Evolutionary conservation across 2,797 vertebrate species (phyloP).

Genomic region (Danio jaintianensis): DNA sequence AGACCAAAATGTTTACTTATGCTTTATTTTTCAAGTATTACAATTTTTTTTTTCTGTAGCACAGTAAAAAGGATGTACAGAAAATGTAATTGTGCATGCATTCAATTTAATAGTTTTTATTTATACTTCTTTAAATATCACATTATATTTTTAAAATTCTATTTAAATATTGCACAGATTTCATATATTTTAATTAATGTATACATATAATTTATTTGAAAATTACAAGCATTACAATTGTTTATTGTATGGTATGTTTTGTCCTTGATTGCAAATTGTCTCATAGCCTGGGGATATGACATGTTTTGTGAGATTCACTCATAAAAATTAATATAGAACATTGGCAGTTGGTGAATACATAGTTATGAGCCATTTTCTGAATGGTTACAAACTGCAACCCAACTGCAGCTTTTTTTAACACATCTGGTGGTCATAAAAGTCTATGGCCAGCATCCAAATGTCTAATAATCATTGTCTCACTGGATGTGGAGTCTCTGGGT

Average conservation of each 20-base stretch:
- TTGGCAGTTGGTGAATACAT: not conserved
- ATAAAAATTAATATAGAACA: not conserved
- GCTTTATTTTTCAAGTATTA: too few relatives aligned
- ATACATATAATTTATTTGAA: too few relatives aligned
- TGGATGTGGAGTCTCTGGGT: conserved; percentile 4
- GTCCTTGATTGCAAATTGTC: not conserved
- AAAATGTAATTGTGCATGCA: too few relatives aligned
- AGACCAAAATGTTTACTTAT: too few relatives aligned
- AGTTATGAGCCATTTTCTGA: not conserved
- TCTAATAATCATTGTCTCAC: not conserved
- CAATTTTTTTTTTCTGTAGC: too few relatives aligned
- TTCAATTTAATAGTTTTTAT: too few relatives aligned
- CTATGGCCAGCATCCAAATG: not conserved
- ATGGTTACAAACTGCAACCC: not conserved
- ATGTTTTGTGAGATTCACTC: not conserved
- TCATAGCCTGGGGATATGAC: not conserved
- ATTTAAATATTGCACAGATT: too few relatives aligned
- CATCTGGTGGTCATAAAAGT: not conserved
- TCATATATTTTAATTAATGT: too few relatives aligned
- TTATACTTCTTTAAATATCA: too few relatives aligned
- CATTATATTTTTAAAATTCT: too few relatives aligned
- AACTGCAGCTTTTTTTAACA: not conserved
- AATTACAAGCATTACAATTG: too few relatives aligned
- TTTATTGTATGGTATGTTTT: not conserved
- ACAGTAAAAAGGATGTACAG: too few relatives aligned